phyloP scores from a whole-genome alignment of 2,113 vertebrate species.

The Megaceryle maxima region DNA sequence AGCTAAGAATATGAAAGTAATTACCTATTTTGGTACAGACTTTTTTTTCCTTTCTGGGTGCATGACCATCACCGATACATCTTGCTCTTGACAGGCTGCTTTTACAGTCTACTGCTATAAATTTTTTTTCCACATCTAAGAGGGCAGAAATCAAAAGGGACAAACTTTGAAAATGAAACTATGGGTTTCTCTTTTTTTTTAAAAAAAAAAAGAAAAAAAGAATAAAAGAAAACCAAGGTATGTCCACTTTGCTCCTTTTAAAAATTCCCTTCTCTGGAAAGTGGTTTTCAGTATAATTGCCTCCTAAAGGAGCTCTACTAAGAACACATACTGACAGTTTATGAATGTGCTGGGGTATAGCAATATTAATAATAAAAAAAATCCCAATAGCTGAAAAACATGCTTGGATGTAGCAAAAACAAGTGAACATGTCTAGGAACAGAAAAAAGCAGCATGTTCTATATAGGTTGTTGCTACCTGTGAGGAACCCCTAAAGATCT shows the following conservation, averaged over 20 bases:
- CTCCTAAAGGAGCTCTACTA: background rate
- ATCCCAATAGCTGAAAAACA: background rate
- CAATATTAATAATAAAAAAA: background rate
- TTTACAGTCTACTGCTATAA: background rate
- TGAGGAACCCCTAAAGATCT: background rate
- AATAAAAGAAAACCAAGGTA: background rate
- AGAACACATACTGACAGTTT: background rate
- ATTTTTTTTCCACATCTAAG: background rate
- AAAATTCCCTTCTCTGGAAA: background rate
- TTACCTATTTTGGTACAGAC: conserved; percentile 5
- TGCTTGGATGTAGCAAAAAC: background rate
- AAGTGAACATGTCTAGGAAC: background rate
- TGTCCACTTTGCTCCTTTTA: background rate
- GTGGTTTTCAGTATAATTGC: background rate
- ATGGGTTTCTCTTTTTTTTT: too few relatives aligned
- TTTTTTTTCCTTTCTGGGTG: background rate
- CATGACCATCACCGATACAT: background rate
- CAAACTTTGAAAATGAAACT: background rate
- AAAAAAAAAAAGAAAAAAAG: background rate
- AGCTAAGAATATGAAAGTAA: conserved; percentile 22
- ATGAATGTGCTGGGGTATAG: background rate
- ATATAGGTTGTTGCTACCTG: background rate
- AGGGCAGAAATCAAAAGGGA: background rate
- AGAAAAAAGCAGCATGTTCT: background rate
- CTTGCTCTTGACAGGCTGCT: background rate